Evolutionary conservation across 2,797 vertebrate genomes (phyloP), one percentile per base, ranked within the genome.

Genomic region (Tolypeutes matacus): DNA sequence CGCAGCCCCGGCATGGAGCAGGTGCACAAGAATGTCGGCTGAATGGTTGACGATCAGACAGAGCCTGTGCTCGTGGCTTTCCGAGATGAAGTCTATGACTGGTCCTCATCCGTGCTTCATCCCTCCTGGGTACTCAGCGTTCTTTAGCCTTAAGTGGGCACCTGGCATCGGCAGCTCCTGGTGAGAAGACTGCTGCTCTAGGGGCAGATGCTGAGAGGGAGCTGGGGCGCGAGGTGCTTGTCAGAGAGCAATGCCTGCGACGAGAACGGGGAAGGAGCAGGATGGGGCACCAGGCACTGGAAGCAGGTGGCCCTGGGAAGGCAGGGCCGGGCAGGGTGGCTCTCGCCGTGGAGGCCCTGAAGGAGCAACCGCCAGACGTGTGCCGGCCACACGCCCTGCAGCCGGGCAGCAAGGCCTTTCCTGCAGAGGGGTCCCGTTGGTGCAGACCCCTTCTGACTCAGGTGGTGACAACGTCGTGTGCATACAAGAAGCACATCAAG

Each of bases 91-190:
- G 29, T 62, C 75, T 80, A 27, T 39, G 27, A 42, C 2, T 1
- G 65, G 29, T n/a, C 2, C 2, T 31, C 23, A 56, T 20, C 51
- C 64, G 14, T 0, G 0, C 64, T 49, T 0, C 0, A 0, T 3
- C 0, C 29, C 64, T 51, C 34, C 53, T 20, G 9, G 53, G 39
- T 4, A 53, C 39, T 39, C 15, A 0, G 20, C 34, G 69, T 56
- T 39, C 25, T 53, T 60, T 27, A 39, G 49, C 11, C 36, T 46
- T 20, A 67, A 11, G 25, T 2, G 46, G 58, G 31, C 14, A 39
- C 60, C n/a, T 15, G 11, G 31, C 46, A 67, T 75, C 31, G 14
- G 36, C 17, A 20, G 7, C 49, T 10, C 11, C 25, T 75, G 77
- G 36, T 58, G 58, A 46, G 53, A 84, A 53, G 53, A 25, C 12